Percentiles rank a stretch among this genome's conserved stretches.
These are phyloP conservation scores for Agonopterix alstromeriana DNA, from an alignment of 2,888 invertebrate species.

Conservation along the genomic window DNA sequence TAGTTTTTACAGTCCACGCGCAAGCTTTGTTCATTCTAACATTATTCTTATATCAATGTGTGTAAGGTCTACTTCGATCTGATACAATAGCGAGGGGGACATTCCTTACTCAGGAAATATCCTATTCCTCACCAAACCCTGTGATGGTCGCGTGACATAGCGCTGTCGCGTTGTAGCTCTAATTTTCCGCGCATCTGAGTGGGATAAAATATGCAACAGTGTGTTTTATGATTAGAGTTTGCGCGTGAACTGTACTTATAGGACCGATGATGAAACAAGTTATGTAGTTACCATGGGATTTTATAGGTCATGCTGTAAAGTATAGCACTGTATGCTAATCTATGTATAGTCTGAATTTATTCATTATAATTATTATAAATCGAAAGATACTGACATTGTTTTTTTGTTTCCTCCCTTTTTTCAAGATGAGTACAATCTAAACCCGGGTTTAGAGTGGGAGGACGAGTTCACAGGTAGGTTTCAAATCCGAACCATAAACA, in stretches of 20 bases:
- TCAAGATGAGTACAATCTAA: conserved; percentile 99
- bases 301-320: conserved; percentile 62
- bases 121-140: neutral
- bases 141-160: no score
- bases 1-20: no score
- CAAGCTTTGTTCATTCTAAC: no score
- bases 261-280: neutral
- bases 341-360: conserved; percentile 64
- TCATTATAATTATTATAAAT: conserved; percentile 37
- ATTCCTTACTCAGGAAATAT: neutral
- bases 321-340: conserved; percentile 65
- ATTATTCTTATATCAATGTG: no score
- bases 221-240: no score
- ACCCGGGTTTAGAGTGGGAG: conserved; percentile 99
- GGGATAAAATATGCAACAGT: no score
- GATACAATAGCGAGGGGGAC: no score
- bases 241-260: no score
- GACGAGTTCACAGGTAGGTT: conserved; percentile 99
- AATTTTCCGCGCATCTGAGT: no score
- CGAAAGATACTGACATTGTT: conserved; percentile 75
- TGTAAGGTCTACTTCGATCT: no score
- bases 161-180: no score
- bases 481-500: conserved; percentile 69
- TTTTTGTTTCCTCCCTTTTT: conserved; percentile 79
- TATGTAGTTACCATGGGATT: conserved; percentile 15